These are phyloP conservation scores for Baccha elongata DNA, from an alignment of 2,888 invertebrate genomes.

Conservation along the genomic window DNA sequence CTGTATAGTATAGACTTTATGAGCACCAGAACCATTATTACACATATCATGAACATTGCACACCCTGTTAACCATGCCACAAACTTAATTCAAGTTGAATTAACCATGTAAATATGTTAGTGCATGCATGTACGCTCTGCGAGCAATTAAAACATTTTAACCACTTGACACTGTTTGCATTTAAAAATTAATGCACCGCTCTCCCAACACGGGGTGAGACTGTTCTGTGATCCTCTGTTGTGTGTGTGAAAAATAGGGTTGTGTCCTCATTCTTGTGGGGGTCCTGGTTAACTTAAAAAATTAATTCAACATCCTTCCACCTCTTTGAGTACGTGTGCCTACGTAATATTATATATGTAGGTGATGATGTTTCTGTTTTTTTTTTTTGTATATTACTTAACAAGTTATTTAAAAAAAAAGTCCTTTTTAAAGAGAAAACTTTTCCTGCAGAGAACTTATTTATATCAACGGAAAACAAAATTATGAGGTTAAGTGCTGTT, in stretches of 20 bases:
- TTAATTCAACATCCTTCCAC: constrained; percentile 63
- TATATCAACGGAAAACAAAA: constrained; percentile 52
- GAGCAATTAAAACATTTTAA: constrained; percentile 73
- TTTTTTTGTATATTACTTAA: background rate
- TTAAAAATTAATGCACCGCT: constrained; percentile 66
- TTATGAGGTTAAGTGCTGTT: constrained; percentile 54
- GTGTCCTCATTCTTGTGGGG: constrained; percentile 19
- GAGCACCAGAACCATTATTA: constrained; percentile 10
- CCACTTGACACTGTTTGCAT: constrained; percentile 73
- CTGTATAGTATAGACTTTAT: constrained; percentile 8
- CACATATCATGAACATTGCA: constrained; percentile 6
- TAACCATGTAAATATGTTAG: constrained; percentile 72
- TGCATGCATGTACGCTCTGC: constrained; percentile 65
- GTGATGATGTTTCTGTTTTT: constrained; percentile 32
- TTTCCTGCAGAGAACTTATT: constrained; percentile 26
- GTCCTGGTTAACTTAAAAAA: constrained; percentile 63
- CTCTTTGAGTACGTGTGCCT: constrained; percentile 54
- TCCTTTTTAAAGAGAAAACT: constrained; percentile 32
- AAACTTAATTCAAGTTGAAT: constrained; percentile 73
- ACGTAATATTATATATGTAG: constrained; percentile 50
- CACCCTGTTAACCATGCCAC: constrained; percentile 34
- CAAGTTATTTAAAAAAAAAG: background rate
- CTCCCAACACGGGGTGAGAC: constrained; percentile 13
- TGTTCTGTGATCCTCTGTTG: constrained; percentile 27
- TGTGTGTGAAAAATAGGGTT: constrained; percentile 9